Conservation (phyloP, 2,888 invertebrate species). For the Lasioglossum pauxillum region DNA sequence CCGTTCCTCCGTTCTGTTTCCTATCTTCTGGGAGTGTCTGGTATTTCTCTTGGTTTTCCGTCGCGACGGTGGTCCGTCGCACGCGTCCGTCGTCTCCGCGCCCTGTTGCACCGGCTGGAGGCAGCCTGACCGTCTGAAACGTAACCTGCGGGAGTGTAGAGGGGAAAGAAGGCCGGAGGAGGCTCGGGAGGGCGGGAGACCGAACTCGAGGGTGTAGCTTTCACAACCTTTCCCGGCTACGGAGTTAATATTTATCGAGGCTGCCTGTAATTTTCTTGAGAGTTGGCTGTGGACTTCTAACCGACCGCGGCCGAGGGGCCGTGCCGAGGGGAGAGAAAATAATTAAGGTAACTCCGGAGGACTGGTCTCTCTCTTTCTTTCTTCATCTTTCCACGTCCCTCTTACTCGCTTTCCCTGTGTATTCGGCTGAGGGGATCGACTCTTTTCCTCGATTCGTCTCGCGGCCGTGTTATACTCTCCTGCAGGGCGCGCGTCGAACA, state of each 20-base stretch:
- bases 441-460: slow-evolving; percentile 1
- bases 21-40: background rate
- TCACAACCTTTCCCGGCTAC: slow-evolving; percentile 61
- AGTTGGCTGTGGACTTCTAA: slow-evolving; percentile 40
- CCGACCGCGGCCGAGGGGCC: slow-evolving; percentile 14
- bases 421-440: slow-evolving; percentile 22
- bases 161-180: background rate
- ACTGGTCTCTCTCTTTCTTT: background rate
- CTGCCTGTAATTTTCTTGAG: slow-evolving; percentile 69
- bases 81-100: slow-evolving; percentile 24
- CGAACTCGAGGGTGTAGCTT: slow-evolving; percentile 60
- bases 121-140: slow-evolving; percentile 58
- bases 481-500: background rate
- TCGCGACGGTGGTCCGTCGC: background rate
- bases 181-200: slow-evolving; percentile 27
- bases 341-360: slow-evolving; percentile 57
- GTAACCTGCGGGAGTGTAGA: slow-evolving; percentile 30
- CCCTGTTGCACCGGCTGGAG: slow-evolving; percentile 51
- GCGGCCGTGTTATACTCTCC: background rate
- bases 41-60: background rate
- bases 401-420: slow-evolving; percentile 7
- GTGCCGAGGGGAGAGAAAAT: slow-evolving; percentile 52
- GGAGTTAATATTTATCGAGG: slow-evolving; percentile 73
- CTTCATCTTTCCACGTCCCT: background rate
- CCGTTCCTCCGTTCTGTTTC: background rate